Base-by-base conservation (phyloP, 1,140 invertebrate genomes). In the Neodiprion fabricii region DNA sequence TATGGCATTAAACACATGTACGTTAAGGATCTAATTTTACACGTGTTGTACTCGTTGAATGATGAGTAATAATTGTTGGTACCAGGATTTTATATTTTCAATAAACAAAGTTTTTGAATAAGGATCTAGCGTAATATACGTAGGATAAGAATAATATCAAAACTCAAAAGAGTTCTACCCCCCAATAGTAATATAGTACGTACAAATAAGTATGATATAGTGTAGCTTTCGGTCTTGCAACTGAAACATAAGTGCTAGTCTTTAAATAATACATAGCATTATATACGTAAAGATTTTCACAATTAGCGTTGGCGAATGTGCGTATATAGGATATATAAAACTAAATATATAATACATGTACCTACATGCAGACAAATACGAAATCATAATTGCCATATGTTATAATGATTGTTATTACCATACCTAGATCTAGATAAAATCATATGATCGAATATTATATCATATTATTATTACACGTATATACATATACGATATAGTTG, bases 221-320 rank as follows among this genome's bases (percentile, higher is more conserved):
- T 77, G 75, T 81, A 83, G 82, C 77, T 78, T 80, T 50, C 72
- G 72, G 28, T 69, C 76, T 81, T 77, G 78, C 73, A 73, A 73
- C 48, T 40, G 73, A 77, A 79, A 71, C 73, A 80, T 84, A 80
- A 83, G 81, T 84, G 79, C 84, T 85, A 85, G 84, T 85, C 83
- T 80, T 74, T 80, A 80, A 78, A 80, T 79, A 74, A 77, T 77
- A 77, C 75, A 77, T 72, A 65, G 49, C 71, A 67, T n/a, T 48
- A 76, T 65, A 72, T 74, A 65, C 9, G 28, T 61, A 61, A 12
- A 40, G 7, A 61, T 61, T 14, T 61, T 61, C 11, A 17, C n/a
- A 61, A 14, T 14, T 14, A 61, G 11, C 5, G 53, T 14, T 7
- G 11, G 28, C n/a, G n/a, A 14, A 40, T 40, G 28, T 40, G 28